These are phyloP conservation scores for Grammomys surdaster DNA, from an alignment of 2,113 vertebrate genomes.

Conservation along the genomic window DNA sequence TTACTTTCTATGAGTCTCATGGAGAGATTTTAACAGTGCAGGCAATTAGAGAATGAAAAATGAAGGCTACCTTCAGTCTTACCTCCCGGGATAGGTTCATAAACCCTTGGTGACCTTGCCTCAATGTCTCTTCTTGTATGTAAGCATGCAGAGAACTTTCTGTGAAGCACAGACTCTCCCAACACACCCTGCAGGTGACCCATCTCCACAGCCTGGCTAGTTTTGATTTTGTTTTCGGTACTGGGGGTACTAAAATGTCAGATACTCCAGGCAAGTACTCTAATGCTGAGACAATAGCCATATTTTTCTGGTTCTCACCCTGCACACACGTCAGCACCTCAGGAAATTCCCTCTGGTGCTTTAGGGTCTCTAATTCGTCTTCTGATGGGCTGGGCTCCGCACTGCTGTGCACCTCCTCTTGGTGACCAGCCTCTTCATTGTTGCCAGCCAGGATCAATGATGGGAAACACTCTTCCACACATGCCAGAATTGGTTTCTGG, in stretches of 20 bases:
- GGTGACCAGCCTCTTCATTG: background rate
- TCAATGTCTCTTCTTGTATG: accelerated
- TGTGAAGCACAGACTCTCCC: background rate
- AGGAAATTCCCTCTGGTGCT: background rate
- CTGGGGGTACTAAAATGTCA: background rate
- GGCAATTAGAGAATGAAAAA: background rate
- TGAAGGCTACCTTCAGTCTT: background rate
- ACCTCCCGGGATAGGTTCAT: accelerated
- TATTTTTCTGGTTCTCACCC: background rate
- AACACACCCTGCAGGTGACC: background rate
- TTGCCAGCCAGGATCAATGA: background rate
- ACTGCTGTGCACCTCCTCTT: background rate
- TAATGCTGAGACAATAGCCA: background rate
- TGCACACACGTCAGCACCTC: background rate
- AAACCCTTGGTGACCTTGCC: background rate
- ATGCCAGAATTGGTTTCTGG: background rate
- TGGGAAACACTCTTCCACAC: background rate
- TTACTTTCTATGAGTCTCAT: background rate
- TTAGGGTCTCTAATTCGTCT: background rate
- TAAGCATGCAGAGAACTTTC: accelerated
- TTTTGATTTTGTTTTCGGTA: background rate
- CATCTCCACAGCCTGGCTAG: background rate
- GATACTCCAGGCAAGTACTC: background rate
- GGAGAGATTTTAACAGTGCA: background rate
- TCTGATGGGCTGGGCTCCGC: background rate